A percentile compares a stretch with the other conserved stretches of the same genome.
Evolutionary conservation across 2,888 invertebrate genomes (phyloP).

Genomic region (Tribolium freemani): DNA sequence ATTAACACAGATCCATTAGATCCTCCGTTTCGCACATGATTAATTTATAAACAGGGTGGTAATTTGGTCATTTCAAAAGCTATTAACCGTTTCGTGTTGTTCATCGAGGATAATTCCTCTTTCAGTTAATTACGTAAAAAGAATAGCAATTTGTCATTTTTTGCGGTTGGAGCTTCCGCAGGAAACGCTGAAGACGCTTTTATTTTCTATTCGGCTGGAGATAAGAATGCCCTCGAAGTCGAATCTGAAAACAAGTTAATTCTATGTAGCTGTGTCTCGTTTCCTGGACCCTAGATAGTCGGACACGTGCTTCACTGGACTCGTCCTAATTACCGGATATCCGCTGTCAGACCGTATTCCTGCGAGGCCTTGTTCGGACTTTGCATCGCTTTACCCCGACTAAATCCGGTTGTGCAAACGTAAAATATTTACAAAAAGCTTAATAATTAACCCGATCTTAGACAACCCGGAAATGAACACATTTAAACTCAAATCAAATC

Average conservation of each 20-base stretch:
- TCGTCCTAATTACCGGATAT: conserved; percentile 45
- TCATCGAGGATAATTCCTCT: not conserved
- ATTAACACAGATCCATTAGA: conserved; percentile 37
- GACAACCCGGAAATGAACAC: conserved; percentile 9
- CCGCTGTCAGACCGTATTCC: conserved; percentile 44
- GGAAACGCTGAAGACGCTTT: not conserved
- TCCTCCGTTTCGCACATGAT: conserved; percentile 10
- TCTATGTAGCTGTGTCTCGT: conserved; percentile 25
- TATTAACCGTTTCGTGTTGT: not conserved
- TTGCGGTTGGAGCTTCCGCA: not conserved
- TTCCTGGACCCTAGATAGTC: conserved; percentile 35
- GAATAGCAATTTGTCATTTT: not conserved
- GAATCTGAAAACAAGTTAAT: conserved; percentile 32
- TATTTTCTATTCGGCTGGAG: not conserved
- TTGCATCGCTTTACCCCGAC: conserved; percentile 29
- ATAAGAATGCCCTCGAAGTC: conserved; percentile 1
- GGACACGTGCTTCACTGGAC: conserved; percentile 43
- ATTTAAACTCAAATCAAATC: not conserved
- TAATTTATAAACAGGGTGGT: not conserved
- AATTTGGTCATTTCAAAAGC: not conserved
- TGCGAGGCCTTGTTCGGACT: conserved; percentile 23
- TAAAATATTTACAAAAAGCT: conserved; percentile 27
- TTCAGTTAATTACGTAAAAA: not conserved
- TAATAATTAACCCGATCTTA: conserved; percentile 2
- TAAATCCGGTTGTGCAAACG: conserved; percentile 32